A percentile compares a stretch with the other conserved stretches of the same genome.
phyloP scores from a whole-genome alignment of 2,113 vertebrate species.

The Caracal caracal region DNA sequence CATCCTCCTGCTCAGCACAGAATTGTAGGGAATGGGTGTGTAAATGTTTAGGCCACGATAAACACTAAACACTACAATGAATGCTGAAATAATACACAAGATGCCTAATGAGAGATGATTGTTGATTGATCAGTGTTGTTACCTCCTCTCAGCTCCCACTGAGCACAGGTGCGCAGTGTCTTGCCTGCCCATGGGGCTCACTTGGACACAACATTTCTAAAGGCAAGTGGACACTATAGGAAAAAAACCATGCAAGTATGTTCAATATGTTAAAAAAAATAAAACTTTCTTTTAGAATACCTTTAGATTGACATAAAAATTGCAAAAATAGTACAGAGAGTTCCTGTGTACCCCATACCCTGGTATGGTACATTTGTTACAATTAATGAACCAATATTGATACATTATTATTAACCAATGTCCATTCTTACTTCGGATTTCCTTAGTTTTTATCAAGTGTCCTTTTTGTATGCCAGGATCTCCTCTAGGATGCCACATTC shows the following conservation, averaged over 20 bases:
- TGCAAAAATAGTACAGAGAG: neutral
- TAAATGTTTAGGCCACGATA: neutral
- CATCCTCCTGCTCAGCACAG: neutral
- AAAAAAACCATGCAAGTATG: neutral
- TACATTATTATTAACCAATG: neutral
- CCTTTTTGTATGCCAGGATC: neutral
- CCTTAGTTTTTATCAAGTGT: neutral
- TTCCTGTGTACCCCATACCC: neutral
- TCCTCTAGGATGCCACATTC: neutral
- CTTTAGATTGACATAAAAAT: neutral
- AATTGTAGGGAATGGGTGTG: neutral
- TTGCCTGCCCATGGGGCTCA: neutral
- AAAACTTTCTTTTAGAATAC: neutral
- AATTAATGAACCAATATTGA: neutral
- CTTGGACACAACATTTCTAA: neutral
- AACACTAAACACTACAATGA: neutral
- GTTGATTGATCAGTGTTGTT: neutral
- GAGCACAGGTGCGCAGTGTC: accelerated
- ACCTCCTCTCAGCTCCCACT: neutral
- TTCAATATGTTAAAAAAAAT: neutral
- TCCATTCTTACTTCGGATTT: neutral
- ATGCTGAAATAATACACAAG: neutral
- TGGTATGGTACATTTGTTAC: neutral
- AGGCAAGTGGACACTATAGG: neutral
- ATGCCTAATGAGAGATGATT: neutral